These are phyloP conservation scores for Lontra canadensis DNA, from an alignment of 2,113 vertebrate genomes.

Conservation along the genomic window DNA sequence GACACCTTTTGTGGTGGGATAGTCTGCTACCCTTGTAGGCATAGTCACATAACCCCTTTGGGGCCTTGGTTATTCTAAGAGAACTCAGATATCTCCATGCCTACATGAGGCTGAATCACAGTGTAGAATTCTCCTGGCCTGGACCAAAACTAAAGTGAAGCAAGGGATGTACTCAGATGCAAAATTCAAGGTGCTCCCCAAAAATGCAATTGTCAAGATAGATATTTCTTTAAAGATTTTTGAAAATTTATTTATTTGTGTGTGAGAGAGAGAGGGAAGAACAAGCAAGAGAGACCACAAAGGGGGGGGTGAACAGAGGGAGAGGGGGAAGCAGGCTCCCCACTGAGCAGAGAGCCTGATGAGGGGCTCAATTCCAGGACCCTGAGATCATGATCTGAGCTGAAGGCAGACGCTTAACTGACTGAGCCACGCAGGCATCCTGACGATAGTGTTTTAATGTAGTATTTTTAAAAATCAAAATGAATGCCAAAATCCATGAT, in stretches of 20 bases:
- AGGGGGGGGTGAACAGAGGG: no score
- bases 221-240: no score
- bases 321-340: no score
- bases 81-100: neutral
- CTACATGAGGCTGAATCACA: neutral
- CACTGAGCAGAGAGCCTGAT: no score
- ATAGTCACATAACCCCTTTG: neutral
- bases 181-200: neutral
- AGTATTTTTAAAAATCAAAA: neutral
- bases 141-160: neutral
- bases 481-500: neutral
- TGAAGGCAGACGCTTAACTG: neutral
- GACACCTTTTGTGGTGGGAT: neutral
- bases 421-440: neutral
- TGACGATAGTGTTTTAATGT: neutral
- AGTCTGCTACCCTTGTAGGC: neutral
- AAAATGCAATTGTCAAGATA: neutral
- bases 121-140: neutral
- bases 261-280: no score
- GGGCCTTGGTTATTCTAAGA: neutral
- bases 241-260: no score
- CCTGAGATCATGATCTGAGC: neutral
- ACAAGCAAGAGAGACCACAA: no score
- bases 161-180: neutral
- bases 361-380: no score